phyloP scores from a whole-genome alignment of 2,888 invertebrate species.

The Synergus gifuensis region DNA sequence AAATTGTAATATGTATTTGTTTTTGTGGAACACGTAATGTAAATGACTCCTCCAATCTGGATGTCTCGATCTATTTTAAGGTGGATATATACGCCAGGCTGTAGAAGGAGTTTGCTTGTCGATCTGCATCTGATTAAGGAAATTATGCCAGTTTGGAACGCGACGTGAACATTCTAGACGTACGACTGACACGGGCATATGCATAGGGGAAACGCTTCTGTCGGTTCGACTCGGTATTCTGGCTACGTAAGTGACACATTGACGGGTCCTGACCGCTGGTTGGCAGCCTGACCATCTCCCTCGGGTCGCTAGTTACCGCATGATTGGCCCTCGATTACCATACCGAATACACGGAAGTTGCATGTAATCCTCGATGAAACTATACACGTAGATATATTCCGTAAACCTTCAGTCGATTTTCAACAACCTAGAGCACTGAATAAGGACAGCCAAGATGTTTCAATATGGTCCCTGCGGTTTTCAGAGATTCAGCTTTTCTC shows the following conservation, averaged over 20 bases:
- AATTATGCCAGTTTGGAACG: constrained; percentile 56
- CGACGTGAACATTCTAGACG: constrained; percentile 62
- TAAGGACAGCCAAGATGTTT: constrained; percentile 23
- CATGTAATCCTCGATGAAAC: constrained; percentile 59
- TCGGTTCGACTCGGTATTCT: constrained; percentile 72
- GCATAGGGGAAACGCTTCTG: constrained; percentile 68
- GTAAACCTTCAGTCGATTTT: constrained; percentile 35
- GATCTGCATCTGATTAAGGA: constrained; percentile 49
- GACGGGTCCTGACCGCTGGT: constrained; percentile 76
- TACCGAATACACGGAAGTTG: constrained; percentile 67
- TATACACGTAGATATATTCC: constrained; percentile 25
- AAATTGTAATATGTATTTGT: too few species aligned
- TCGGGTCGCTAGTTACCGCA: constrained; percentile 77
- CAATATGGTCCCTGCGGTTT: background rate
- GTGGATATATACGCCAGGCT: background rate
- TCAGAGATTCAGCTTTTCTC: background rate
- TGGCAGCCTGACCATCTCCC: constrained; percentile 76
- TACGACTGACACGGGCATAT: constrained; percentile 64
- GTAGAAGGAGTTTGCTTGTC: constrained; percentile 31
- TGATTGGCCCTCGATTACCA: constrained; percentile 78
- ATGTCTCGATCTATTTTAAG: background rate
- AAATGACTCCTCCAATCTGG: background rate
- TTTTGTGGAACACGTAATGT: too few species aligned
- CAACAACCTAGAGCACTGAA: constrained; percentile 3
- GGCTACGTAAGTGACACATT: constrained; percentile 77